Evolutionary conservation across 2,888 invertebrate species (phyloP), one percentile per base, ranked within the genome.

Genomic region (Tetheella fluctuosa): DNA sequence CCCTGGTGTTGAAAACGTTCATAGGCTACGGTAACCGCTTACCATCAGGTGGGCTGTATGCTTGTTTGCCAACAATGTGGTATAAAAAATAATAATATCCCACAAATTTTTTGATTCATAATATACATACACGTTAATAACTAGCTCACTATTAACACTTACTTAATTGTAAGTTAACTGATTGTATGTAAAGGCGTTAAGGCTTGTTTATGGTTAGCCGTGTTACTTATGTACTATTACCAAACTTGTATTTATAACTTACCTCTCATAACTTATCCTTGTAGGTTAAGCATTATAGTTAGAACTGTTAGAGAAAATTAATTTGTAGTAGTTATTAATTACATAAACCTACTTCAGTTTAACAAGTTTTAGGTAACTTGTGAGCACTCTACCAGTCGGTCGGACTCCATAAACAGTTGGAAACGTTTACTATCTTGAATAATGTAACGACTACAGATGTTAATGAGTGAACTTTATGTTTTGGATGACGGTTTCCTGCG

Each of bases 361-460:
- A 48, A 20, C 53, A 63, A 62, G 59, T 63, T 59, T 54, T 48
- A 58, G 42, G 48, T 48, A 48, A 63, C 58, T 63, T 56, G 58
- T 61, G 54, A 59, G 63, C 63, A 48, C 48, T 48, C 20, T 48
- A 48, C 59, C 60, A 59, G 62, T 42, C 30, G 34, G 52, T 52
- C 52, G 58, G 63, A 62, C 63, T 64, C 59, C 54, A 64, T 65
- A 67, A 62, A 65, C 62, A 62, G 64, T 57, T 64, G 37, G 58
- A 64, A 66, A 59, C 54, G 59, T 59, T 64, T 57, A 60, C 55
- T 48, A 59, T 59, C 59, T 64, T 59, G 60, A 67, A 64, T 64
- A 64, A 62, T 23, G 28, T 53, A 30, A 48, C 48, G 34, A 28
- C 58, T 58, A 59, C 28, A 55, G 48, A 52, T 52, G 28, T 54